phyloP scores from a whole-genome alignment of 2,888 invertebrate species.

The Dicyrtoma fusca region DNA sequence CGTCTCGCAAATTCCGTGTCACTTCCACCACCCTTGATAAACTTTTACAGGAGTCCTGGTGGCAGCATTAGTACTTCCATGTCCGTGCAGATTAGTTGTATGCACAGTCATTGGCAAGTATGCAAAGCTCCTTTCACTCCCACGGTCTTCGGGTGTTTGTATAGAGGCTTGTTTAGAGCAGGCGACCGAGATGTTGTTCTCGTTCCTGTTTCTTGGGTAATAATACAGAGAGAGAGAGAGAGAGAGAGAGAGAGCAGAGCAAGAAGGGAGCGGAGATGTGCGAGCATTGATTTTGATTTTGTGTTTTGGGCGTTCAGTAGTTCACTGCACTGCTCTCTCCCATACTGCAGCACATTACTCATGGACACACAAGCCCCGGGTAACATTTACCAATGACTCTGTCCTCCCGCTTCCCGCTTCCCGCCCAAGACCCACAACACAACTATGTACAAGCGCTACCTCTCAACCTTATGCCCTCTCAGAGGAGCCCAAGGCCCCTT shows the following conservation, averaged over 20 bases:
- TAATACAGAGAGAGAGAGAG: background rate
- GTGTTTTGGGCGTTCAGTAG: no score
- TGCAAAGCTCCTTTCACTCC: background rate
- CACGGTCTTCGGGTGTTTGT: background rate
- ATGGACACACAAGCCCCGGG: slow-evolving; percentile 24
- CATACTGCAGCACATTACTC: slow-evolving; percentile 30
- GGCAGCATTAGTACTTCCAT: no score
- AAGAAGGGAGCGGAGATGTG: no score
- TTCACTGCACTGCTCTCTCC: background rate
- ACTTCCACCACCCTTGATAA: slow-evolving; percentile 47
- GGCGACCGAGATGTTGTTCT: no score
- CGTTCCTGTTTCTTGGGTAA: background rate
- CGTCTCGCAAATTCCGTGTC: slow-evolving; percentile 48
- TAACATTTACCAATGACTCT: background rate
- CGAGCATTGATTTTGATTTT: background rate
- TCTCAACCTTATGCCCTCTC: no score
- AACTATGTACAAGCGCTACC: no score
- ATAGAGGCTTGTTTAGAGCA: no score
- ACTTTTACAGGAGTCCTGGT: slow-evolving; percentile 36
- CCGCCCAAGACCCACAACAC: background rate
- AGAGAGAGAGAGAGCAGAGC: background rate
- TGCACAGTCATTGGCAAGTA: background rate
- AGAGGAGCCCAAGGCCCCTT: no score
- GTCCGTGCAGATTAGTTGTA: background rate
- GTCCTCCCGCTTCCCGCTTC: background rate